These are phyloP conservation scores for Semotilus atromaculatus DNA, from an alignment of 2,797 vertebrate species.

Conservation along the genomic window DNA sequence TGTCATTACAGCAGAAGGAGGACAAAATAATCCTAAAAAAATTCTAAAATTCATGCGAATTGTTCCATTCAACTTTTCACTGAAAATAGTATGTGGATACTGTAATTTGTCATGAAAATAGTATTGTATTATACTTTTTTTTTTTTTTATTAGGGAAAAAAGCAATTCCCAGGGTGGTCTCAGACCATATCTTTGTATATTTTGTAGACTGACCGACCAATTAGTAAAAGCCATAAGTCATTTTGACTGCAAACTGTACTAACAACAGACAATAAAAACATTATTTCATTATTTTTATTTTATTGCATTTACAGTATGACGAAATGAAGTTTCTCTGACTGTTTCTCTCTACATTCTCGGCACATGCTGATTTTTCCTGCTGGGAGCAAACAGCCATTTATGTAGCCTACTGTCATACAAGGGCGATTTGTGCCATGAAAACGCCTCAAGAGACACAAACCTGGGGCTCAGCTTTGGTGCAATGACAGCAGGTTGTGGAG, in stretches of 20 bases:
- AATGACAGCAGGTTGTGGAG: slow-evolving; percentile 48
- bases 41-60: background rate
- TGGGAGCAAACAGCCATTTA: background rate
- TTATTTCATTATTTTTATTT: background rate
- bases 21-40: background rate
- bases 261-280: background rate
- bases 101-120: background rate
- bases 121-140: background rate
- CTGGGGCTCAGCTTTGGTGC: slow-evolving; percentile 22
- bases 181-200: background rate
- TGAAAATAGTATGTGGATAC: background rate
- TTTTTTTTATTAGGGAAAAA: background rate
- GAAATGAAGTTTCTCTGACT: background rate
- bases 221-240: background rate
- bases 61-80: background rate
- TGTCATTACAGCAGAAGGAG: background rate
- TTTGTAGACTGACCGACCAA: background rate
- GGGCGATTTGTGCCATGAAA: slow-evolving; percentile 33
- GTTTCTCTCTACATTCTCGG: background rate
- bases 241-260: background rate
- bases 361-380: background rate
- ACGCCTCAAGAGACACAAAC: slow-evolving; percentile 39
- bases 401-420: slow-evolving; percentile 31
- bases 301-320: background rate
- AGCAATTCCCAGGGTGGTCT: background rate